phyloP scores from a whole-genome alignment of 2,113 vertebrate species.

The Agelaius tricolor region DNA sequence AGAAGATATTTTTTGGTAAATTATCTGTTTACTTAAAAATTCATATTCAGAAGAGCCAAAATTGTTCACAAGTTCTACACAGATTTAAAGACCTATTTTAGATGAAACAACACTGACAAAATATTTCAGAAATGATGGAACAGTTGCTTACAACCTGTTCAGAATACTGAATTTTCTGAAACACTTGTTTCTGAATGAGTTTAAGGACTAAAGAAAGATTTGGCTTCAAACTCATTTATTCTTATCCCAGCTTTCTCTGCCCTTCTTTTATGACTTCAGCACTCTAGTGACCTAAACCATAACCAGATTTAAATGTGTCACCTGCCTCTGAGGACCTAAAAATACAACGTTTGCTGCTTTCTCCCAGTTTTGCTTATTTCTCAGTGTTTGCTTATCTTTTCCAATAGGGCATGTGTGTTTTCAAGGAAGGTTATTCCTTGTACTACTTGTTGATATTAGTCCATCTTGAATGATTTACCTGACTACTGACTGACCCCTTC shows the following conservation, averaged over 20 bases:
- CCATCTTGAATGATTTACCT: not conserved
- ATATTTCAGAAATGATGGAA: not conserved
- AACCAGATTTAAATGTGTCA: not conserved
- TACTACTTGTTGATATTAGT: not conserved
- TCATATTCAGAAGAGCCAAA: not conserved
- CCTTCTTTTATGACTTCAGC: not conserved
- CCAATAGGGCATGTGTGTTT: fast-evolving
- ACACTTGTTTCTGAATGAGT: not conserved
- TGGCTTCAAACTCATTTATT: not conserved
- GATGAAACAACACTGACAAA: not conserved
- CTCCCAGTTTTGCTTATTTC: not conserved
- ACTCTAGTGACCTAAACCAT: not conserved
- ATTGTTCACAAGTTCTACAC: not conserved
- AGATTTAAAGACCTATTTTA: not conserved
- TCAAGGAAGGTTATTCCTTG: not conserved
- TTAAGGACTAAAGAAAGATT: not conserved
- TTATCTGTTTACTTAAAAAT: not conserved
- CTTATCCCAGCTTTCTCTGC: not conserved
- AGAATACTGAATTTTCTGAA: not conserved
- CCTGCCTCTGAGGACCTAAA: not conserved
- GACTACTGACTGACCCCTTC: not conserved
- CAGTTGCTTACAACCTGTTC: not conserved
- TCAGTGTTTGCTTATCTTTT: not conserved
- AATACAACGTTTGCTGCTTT: not conserved
- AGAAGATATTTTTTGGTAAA: not conserved